Percentiles rank a stretch among this genome's conserved stretches.
These are phyloP conservation scores for Pterois miles DNA, from an alignment of 2,797 vertebrate species.

Conservation along the genomic window DNA sequence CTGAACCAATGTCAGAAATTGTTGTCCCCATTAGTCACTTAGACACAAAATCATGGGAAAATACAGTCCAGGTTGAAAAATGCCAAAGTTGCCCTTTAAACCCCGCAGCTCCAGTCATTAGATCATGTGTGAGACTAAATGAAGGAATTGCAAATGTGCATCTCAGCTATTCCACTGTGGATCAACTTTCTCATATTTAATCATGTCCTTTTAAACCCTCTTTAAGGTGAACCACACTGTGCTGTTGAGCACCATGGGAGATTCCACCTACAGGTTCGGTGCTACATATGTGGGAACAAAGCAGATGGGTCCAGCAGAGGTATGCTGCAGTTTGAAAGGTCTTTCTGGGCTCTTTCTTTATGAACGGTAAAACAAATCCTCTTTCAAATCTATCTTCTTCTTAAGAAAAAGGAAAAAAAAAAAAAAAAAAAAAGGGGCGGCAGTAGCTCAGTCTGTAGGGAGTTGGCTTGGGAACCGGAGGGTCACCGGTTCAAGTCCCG, in stretches of 20 bases:
- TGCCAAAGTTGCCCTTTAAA: no score
- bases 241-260: constrained; percentile 87
- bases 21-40: no score
- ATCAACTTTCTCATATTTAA: neutral
- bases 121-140: neutral
- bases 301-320: constrained; percentile 90
- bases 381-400: no score
- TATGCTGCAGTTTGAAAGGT: constrained; percentile 31
- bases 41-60: no score
- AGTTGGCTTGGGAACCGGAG: no score
- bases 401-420: no score
- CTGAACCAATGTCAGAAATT: no score
- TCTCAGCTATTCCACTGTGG: neutral
- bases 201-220: neutral
- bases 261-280: constrained; percentile 92
- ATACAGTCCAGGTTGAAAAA: no score
- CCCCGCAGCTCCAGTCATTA: no score
- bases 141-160: neutral
- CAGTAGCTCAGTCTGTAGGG: no score
- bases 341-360: neutral
- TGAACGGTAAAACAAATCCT: accelerated
- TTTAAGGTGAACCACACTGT: constrained; percentile 90
- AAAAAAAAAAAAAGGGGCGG: no score
- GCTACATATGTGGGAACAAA: constrained; percentile 89
- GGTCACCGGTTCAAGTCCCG: no score